Base-by-base conservation (phyloP, 2,113 vertebrate species). In the Glaucidium brasilianum region DNA sequence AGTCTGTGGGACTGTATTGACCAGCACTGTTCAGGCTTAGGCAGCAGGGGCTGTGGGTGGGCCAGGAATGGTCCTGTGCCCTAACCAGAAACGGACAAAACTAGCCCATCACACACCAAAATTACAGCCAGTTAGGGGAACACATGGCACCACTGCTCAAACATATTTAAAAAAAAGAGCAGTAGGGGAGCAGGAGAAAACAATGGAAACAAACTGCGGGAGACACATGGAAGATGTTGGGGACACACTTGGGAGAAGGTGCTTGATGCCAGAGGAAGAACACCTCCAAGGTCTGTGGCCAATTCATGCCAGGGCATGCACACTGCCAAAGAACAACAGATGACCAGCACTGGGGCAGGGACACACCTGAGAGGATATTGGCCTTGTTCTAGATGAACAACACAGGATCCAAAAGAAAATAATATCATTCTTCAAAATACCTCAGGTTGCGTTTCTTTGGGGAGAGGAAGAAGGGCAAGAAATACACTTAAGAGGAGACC, bases 271-370 rank as follows among this genome's bases (percentile, higher is more conserved):
- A 72, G 45, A 39, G 43, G 52, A 66, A 37, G 16, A 59, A 53
- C 1, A 0, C 25, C 30, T 35, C 53, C n/a, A 53, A 56, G 1
- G 41, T 20, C 55, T 43, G 17, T 50, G 22, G 19, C 35, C 45
- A 60, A 32, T 5, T 20, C 20, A 26, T 18, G 27, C 27, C 11
- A 56, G 27, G n/a, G 27, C n/a, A 56, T 16, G 16, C 34, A 43
- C 39, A 41, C 50, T 78, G 64, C 10, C 58, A 37, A 88, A 22
- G n/a, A 52, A 69, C 27, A 30, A n/a, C 35, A 22, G 12, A 23
- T 62, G 39, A 62, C n/a, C 21, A 62, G 1, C 0, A 0, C 15
- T 25, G 19, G 22, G 29, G 9, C 30, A 49, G 39, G 47, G 22
- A 30, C 26, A 62, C 6, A 35, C 19, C 47, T 55, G 26, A 35